These are phyloP conservation scores for Scaptodrosophila latifasciaeformis DNA, from an alignment of 2,888 invertebrate genomes.

Conservation along the genomic window DNA sequence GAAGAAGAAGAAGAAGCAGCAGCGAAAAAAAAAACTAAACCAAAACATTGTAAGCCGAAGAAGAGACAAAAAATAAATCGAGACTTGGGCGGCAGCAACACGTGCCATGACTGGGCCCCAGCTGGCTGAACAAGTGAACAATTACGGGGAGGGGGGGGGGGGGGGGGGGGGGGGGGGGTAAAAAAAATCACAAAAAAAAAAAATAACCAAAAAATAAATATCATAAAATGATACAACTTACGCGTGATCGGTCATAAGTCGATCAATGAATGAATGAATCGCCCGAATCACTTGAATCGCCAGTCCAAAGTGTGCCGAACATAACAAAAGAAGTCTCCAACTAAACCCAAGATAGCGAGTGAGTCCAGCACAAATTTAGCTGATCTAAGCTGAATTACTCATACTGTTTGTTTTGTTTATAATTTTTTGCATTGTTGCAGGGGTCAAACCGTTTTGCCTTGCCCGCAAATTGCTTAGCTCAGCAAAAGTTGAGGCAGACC, in stretches of 20 bases:
- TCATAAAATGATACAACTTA: conserved; percentile 39
- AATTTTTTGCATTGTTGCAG: conserved; percentile 27
- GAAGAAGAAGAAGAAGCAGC: too few species aligned
- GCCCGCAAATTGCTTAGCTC: conserved; percentile 40
- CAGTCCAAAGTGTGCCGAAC: conserved; percentile 38
- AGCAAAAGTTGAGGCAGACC: conserved; percentile 46
- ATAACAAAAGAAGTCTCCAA: conserved; percentile 15
- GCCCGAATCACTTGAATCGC: too few species aligned
- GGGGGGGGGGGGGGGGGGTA: conserved; percentile 26
- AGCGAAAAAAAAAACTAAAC: too few species aligned
- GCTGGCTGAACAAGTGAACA: too few species aligned
- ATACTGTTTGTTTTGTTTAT: conserved; percentile 1
- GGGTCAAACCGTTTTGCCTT: conserved; percentile 61
- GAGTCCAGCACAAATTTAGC: too few species aligned
- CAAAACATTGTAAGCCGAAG: conserved; percentile 39
- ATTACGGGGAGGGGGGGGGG: too few species aligned
- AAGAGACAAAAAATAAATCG: too few species aligned
- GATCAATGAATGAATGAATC: conserved; percentile 64
- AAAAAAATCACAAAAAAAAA: conserved; percentile 7
- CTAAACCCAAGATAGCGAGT: conserved; percentile 15
- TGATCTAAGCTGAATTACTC: conserved; percentile 16
- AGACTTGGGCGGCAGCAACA: too few species aligned
- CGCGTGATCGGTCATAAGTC: conserved; percentile 61
- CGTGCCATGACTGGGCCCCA: too few species aligned
- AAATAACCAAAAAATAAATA: conserved; percentile 32